phyloP scores from a whole-genome alignment of 2,888 invertebrate species.

The Acleris cristana region DNA sequence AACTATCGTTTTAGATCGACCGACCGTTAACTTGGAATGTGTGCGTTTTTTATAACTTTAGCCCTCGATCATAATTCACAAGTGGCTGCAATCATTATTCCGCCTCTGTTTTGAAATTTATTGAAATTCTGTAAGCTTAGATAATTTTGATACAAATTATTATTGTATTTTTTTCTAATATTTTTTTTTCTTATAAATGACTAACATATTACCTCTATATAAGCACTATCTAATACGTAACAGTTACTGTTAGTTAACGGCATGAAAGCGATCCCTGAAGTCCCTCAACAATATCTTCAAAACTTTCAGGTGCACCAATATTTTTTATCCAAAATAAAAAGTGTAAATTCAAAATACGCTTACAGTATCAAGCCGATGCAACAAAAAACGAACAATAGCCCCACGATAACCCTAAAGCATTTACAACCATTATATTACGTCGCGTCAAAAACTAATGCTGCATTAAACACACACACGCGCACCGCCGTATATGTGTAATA shows the following conservation, averaged over 20 bases:
- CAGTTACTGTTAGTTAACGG: too few species aligned
- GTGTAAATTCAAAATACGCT: not conserved
- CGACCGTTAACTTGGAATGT: constrained; percentile 40
- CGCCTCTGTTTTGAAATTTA: not conserved
- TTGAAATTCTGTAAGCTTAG: not conserved
- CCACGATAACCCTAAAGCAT: constrained; percentile 40
- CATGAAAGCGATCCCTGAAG: too few species aligned
- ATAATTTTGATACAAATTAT: too few species aligned
- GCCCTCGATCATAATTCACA: constrained; percentile 1
- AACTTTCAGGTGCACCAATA: too few species aligned
- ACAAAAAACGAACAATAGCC: constrained; percentile 26
- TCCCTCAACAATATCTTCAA: too few species aligned
- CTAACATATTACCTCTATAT: too few species aligned
- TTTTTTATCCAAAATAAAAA: not conserved
- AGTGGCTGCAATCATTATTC: not conserved
- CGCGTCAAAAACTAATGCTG: constrained; percentile 56
- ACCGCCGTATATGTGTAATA: constrained; percentile 67
- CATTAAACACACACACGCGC: constrained; percentile 57
- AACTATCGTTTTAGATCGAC: constrained; percentile 49
- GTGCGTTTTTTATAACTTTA: constrained; percentile 23
- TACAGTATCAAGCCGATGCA: constrained; percentile 27
- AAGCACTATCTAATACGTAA: too few species aligned
- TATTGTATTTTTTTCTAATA: too few species aligned
- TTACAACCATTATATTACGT: constrained; percentile 49
- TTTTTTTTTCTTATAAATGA: too few species aligned